Percentiles rank a stretch among this genome's conserved stretches.
These are phyloP conservation scores for Drosophila equinoxialis DNA, from an alignment of 1,140 invertebrate genomes.

Conservation along the genomic window DNA sequence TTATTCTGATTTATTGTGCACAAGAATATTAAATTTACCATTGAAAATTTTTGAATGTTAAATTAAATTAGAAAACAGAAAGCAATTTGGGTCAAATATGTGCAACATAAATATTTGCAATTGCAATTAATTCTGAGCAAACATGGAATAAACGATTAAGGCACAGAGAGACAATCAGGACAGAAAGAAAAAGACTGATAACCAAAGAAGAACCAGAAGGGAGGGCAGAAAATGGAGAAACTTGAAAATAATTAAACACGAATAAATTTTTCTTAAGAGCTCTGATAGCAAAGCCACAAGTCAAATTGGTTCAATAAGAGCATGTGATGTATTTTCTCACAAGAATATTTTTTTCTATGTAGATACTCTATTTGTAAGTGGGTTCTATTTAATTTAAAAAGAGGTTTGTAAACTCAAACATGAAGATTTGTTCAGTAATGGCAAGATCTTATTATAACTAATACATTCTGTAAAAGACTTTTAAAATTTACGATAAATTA, in stretches of 20 bases:
- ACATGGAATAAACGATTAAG: slow-evolving; percentile 16
- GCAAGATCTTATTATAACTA: too few species aligned
- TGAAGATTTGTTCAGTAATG: too few species aligned
- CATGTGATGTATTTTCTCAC: not conserved
- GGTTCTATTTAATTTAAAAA: not conserved
- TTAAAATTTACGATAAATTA: too few species aligned
- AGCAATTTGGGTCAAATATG: slow-evolving; percentile 14
- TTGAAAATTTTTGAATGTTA: not conserved
- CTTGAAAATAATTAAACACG: slow-evolving; percentile 17
- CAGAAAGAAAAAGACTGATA: not conserved
- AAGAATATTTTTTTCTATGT: not conserved
- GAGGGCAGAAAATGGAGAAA: not conserved
- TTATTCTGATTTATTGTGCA: slow-evolving; percentile 9
- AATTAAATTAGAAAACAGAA: slow-evolving; percentile 12
- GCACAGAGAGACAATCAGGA: not conserved
- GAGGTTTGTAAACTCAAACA: not conserved
- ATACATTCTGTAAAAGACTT: too few species aligned
- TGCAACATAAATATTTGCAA: slow-evolving; percentile 14
- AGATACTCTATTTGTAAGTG: not conserved
- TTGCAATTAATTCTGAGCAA: slow-evolving; percentile 14
- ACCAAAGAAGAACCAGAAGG: not conserved
- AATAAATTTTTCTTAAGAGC: slow-evolving; percentile 18
- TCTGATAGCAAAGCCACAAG: not conserved
- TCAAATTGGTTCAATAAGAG: slow-evolving; percentile 3
- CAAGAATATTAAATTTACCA: slow-evolving; percentile 8